These are phyloP conservation scores for Arrhamphus sclerolepis DNA, from an alignment of 2,797 vertebrate species.

Conservation along the genomic window DNA sequence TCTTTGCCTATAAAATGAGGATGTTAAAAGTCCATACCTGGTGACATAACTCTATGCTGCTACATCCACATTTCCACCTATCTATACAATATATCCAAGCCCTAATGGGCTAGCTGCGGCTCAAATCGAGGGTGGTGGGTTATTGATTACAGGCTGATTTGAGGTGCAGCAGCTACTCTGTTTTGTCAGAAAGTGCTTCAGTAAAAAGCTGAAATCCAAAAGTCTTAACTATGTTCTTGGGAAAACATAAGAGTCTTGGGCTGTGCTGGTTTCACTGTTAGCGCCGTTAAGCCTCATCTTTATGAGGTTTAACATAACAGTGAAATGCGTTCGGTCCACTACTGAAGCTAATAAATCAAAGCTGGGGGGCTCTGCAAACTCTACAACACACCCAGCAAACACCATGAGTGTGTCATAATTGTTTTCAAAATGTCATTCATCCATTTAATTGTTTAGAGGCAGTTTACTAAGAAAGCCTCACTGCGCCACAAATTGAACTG, in stretches of 20 bases:
- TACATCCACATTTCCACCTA: constrained; percentile 11
- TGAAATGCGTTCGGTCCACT: too few species aligned
- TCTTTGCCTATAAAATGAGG: constrained; percentile 2
- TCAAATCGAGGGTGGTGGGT: constrained; percentile 5
- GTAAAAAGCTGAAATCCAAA: constrained; percentile 19
- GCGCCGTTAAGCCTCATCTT: too few species aligned
- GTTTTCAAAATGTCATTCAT: too few species aligned
- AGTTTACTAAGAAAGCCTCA: too few species aligned
- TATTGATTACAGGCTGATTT: constrained; percentile 16
- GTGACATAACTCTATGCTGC: neutral
- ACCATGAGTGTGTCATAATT: too few species aligned
- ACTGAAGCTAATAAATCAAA: too few species aligned
- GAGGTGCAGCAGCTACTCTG: neutral
- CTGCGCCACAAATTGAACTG: too few species aligned
- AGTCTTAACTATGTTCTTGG: neutral
- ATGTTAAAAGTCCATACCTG: neutral
- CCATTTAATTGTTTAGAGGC: too few species aligned
- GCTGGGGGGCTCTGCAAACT: too few species aligned
- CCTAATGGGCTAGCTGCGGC: constrained; percentile 1
- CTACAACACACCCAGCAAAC: too few species aligned
- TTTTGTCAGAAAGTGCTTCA: constrained; percentile 7
- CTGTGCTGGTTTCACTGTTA: too few species aligned
- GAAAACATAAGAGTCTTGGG: neutral
- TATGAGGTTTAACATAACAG: too few species aligned
- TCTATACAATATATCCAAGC: constrained; percentile 1